phyloP scores from a whole-genome alignment of 1,140 invertebrate species.

The Eriocheir sinensis region DNA sequence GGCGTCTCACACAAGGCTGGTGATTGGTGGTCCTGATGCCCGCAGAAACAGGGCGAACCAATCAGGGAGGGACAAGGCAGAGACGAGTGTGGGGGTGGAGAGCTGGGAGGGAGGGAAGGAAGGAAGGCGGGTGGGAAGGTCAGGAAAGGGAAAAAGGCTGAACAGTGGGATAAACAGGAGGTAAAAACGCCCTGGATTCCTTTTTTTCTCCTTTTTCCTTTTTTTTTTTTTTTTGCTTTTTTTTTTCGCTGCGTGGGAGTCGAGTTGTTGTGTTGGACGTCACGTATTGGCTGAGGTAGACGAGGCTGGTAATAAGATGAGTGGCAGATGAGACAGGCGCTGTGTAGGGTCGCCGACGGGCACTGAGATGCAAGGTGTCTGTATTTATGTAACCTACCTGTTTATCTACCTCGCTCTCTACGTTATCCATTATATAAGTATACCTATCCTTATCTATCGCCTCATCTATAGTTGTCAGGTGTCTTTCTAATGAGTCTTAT shows the following conservation, averaged over 20 bases:
- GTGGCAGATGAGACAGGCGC: background rate
- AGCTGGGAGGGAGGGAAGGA: background rate
- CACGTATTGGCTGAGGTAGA: slow-evolving; percentile 9
- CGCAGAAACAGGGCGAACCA: background rate
- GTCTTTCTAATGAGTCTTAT: no score
- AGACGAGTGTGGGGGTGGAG: background rate
- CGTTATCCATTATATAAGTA: no score
- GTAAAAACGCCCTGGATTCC: background rate
- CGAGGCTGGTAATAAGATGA: slow-evolving; percentile 7
- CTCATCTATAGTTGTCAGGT: no score
- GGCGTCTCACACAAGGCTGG: background rate
- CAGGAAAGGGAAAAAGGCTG: background rate
- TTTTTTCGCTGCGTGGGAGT: background rate
- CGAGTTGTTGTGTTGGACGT: background rate
- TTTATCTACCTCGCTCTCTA: no score
- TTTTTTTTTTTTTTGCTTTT: background rate
- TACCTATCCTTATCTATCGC: no score
- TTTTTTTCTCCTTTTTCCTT: background rate
- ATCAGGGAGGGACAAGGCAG: background rate
- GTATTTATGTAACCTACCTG: no score
- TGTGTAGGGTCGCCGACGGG: background rate
- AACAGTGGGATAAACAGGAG: slow-evolving; percentile 18
- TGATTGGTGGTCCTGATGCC: background rate
- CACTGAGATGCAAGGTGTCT: no score
- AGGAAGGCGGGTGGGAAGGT: background rate